These are phyloP conservation scores for Gastracanthus pulcherrimus DNA, from an alignment of 2,888 invertebrate species.

Conservation along the genomic window DNA sequence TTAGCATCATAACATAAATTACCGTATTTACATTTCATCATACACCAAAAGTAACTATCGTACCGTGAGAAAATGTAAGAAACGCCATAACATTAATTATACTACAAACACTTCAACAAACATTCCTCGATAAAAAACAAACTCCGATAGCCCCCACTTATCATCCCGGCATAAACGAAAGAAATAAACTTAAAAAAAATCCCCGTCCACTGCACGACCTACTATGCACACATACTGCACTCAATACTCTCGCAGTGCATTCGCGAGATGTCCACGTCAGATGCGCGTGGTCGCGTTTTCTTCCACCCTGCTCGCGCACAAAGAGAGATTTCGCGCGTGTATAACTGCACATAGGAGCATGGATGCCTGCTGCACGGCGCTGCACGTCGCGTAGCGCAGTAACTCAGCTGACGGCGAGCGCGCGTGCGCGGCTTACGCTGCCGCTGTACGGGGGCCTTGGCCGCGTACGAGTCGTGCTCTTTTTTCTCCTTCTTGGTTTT, in stretches of 20 bases:
- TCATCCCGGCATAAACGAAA: neutral
- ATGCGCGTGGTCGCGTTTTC: constrained; percentile 9
- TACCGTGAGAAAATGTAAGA: neutral
- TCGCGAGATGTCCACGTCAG: constrained; percentile 31
- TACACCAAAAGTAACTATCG: too few relatives aligned
- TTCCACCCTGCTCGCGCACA: constrained; percentile 13
- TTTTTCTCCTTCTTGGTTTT: neutral
- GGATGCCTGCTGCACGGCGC: neutral
- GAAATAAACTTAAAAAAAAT: neutral
- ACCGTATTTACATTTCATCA: too few relatives aligned
- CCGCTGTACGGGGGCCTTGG: neutral
- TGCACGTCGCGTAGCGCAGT: neutral
- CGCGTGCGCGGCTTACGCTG: constrained; percentile 17
- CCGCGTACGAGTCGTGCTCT: neutral
- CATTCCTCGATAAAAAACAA: constrained; percentile 18
- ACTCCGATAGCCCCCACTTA: constrained; percentile 30
- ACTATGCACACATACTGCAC: too few relatives aligned
- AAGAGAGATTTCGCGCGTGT: constrained; percentile 19
- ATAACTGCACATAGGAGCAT: neutral
- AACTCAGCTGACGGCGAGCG: constrained; percentile 28
- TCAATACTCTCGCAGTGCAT: too few relatives aligned
- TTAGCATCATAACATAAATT: too few relatives aligned
- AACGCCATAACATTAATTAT: too few relatives aligned
- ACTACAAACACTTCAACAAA: neutral
- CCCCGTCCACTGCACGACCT: neutral